Conservation (phyloP, 2,797 vertebrate species). For the Pseudochaenichthys georgianus region DNA sequence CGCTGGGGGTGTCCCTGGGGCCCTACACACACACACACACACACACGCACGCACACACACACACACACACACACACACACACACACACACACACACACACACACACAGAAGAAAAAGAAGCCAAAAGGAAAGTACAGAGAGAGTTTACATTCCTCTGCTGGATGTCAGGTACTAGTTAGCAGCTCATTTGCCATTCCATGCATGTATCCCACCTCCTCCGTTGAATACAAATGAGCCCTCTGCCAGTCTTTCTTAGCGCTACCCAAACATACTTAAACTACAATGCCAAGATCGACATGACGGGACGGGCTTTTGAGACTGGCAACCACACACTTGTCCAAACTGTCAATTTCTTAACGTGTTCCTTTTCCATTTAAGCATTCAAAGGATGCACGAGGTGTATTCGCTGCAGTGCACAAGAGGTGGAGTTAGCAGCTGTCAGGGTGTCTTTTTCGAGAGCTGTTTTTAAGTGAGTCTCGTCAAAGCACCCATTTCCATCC, state of each 20-base stretch:
- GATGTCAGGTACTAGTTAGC: slow-evolving; percentile 56
- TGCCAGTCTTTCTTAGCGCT: slow-evolving; percentile 55
- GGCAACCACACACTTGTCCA: slow-evolving; percentile 43
- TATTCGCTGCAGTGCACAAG: not conserved
- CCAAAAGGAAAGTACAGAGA: slow-evolving; percentile 20
- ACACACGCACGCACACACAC: slow-evolving; percentile 32
- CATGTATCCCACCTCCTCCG: slow-evolving; percentile 38
- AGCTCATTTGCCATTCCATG: slow-evolving; percentile 62
- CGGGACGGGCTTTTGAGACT: slow-evolving; percentile 48
- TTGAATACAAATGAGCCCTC: slow-evolving; percentile 66
- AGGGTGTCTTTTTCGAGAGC: slow-evolving; percentile 10
- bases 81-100: slow-evolving; percentile 35
- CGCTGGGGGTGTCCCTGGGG: slow-evolving; percentile 81
- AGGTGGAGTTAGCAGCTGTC: slow-evolving; percentile 12
- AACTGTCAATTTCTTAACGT: slow-evolving; percentile 30
- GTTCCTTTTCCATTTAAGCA: slow-evolving; percentile 4
- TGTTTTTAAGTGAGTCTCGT: slow-evolving; percentile 32
- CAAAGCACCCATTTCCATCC: slow-evolving; percentile 51
- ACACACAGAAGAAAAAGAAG: slow-evolving; percentile 24
- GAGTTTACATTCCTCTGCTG: slow-evolving; percentile 49
- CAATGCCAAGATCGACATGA: slow-evolving; percentile 55
- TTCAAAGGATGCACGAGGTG: slow-evolving; percentile 8
- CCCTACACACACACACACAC: slow-evolving; percentile 63
- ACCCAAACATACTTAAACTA: slow-evolving; percentile 61
- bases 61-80: slow-evolving; percentile 37